phyloP scores from a whole-genome alignment of 1,140 invertebrate genomes.

The Acromyrmex echinatior region DNA sequence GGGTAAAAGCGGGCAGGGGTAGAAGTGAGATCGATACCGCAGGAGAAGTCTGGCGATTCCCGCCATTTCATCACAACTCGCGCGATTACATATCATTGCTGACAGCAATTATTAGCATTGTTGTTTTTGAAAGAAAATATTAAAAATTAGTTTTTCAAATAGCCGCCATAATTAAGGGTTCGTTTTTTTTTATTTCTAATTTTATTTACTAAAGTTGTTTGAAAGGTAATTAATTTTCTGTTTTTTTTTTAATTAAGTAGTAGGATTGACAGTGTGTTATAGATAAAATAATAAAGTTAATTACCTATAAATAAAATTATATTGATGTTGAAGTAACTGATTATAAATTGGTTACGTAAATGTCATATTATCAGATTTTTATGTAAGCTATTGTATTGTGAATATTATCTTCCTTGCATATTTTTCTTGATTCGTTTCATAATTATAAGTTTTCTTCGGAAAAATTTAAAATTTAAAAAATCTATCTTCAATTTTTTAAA shows the following conservation, averaged over 20 bases:
- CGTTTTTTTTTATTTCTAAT: background rate
- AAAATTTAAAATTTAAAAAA: background rate
- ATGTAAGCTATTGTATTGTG: background rate
- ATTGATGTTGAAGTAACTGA: background rate
- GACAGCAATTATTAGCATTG: background rate
- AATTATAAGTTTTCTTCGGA: background rate
- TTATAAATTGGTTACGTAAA: background rate
- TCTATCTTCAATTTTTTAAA: background rate
- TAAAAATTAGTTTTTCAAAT: background rate
- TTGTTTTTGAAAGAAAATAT: background rate
- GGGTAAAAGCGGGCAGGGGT: constrained; percentile 59
- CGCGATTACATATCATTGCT: constrained; percentile 36
- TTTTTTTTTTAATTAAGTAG: background rate
- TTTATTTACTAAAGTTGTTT: background rate
- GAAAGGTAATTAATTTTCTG: background rate
- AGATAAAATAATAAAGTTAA: constrained; percentile 5
- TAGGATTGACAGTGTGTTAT: background rate
- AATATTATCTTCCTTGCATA: background rate
- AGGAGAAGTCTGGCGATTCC: constrained; percentile 69
- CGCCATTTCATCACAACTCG: constrained; percentile 62
- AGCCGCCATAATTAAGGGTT: background rate
- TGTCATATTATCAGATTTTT: background rate
- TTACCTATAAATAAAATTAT: background rate
- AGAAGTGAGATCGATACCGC: constrained; percentile 72
- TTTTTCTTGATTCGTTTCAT: background rate